phyloP scores from a whole-genome alignment of 2,113 vertebrate genomes.

The Charina bottae region DNA sequence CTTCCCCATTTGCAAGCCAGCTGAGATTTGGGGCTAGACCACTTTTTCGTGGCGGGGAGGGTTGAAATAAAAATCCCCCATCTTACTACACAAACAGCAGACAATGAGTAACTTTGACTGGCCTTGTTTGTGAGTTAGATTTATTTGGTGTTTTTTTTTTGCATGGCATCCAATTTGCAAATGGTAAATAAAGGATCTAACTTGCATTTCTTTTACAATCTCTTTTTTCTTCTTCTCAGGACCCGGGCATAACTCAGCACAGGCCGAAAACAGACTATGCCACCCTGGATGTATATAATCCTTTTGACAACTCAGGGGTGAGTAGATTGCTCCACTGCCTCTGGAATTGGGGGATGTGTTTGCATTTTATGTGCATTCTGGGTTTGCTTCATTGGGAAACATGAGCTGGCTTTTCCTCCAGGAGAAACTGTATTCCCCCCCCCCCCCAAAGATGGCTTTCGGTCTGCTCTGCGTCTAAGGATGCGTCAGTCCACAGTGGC shows the following conservation, averaged over 20 bases:
- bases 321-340: slow-evolving; percentile 36
- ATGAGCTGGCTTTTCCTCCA: background rate
- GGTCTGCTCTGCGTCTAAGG: background rate
- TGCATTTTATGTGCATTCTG: background rate
- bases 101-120: background rate
- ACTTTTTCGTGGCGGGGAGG: background rate
- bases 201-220: background rate
- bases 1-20: too few species aligned
- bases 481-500: background rate
- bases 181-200: background rate
- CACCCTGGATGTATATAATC: slow-evolving; percentile 91
- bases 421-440: background rate
- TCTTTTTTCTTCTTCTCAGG: slow-evolving; percentile 69
- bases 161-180: background rate
- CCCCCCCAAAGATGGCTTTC: background rate
- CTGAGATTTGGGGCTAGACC: background rate
- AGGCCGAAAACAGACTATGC: slow-evolving; percentile 79
- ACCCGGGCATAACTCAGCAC: slow-evolving; percentile 85
- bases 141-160: background rate
- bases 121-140: background rate
- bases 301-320: slow-evolving; percentile 86
- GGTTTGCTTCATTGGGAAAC: background rate
- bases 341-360: too few species aligned
- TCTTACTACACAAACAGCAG: background rate
- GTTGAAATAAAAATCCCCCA: background rate